Base-by-base conservation (phyloP, 1,140 invertebrate species). In the Chrysomallon squamiferum region DNA sequence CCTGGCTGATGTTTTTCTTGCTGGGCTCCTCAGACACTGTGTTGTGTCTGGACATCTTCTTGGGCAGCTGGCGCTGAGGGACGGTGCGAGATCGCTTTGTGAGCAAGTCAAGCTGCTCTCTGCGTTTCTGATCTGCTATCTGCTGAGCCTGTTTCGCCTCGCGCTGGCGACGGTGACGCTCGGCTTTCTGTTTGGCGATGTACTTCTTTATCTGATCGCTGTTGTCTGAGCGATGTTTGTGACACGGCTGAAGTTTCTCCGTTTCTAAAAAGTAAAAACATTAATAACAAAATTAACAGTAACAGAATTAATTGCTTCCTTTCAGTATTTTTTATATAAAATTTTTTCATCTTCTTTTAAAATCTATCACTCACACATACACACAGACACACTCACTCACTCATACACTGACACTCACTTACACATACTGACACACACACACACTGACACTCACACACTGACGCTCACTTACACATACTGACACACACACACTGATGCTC, bases 161-260 rank as follows among this genome's bases (percentile, higher is more conserved):
- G 43, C 68, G 56, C 27, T 72, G 60, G 41, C 56, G 63, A 52
- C 62, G 64, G 13, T 75, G 3, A n/a, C 77, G 50, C 30, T 84
- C 76, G 1, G 71, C 72, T 66, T 78, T 79, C 66, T 84, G 77
- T 45, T 75, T 74, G 29, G 76, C 74, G 15, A 85, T 84, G 65
- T 77, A 85, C 58, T 75, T 74, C 0, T 81, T 62, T 9, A 85
- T 76, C 41, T 77, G 74, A 18, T 82, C 77, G 2, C 68, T 59
- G 57, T 84, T 78, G 68, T 85, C 84, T 62, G 84, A 82, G 0
- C 80, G 72, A 27, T 81, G 76, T 63, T 85, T 85, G 5, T 5
- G 6, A 15, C 35, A 38, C 35, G 15, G 67, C 58, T 75, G 67
- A 7, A 61, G 62, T 38, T 79, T 75, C 50, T 75, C 78, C 20